Evolutionary conservation across 2,888 invertebrate species (phyloP), one percentile per base, ranked within the genome.

Genomic region (Mimas tiliae): DNA sequence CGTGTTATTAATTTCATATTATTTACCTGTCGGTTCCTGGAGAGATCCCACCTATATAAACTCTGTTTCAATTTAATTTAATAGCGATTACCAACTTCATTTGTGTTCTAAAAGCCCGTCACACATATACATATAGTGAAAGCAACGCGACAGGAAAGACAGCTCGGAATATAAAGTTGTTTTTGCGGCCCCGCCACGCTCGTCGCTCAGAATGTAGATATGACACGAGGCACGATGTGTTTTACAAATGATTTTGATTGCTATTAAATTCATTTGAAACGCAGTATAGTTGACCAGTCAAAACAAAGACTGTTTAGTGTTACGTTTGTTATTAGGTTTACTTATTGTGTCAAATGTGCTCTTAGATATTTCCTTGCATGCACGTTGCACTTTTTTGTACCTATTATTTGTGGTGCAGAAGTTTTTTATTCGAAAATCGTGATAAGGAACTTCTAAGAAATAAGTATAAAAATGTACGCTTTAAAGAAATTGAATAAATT

Each of bases 401-500:
- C 78, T 82, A 80, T 85, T 81, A 76, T 85, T 84, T 87, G 75
- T 79, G 75, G 80, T 67, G 73, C 82, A 77, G 76, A 77, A 78
- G 76, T 81, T 80, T 83, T 84, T 82, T 73, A 85, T 83, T 85
- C 82, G 76, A 76, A 87, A 87, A 86, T 87, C 86, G 83, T 82
- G 76, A 81, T 91, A 90, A 90, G 91, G 83, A 90, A 87, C 88
- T 91, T 86, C 86, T 90, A 90, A 86, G 80, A 82, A 82, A 81
- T 92, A 91, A 92, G 89, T 85, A 93, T 92, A 92, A 93, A 87
- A 93, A 91, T 92, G 91, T 93, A 93, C 93, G 93, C 93, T 93
- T 93, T 93, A 93, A 93, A 88, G 91, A 93, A 91, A 91, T 91
- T 89, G 86, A 84, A 87, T 89, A 91, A 91, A 84, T 87, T 87